Base-by-base conservation (phyloP, 2,888 invertebrate genomes). In the Slavum lentiscoides region DNA sequence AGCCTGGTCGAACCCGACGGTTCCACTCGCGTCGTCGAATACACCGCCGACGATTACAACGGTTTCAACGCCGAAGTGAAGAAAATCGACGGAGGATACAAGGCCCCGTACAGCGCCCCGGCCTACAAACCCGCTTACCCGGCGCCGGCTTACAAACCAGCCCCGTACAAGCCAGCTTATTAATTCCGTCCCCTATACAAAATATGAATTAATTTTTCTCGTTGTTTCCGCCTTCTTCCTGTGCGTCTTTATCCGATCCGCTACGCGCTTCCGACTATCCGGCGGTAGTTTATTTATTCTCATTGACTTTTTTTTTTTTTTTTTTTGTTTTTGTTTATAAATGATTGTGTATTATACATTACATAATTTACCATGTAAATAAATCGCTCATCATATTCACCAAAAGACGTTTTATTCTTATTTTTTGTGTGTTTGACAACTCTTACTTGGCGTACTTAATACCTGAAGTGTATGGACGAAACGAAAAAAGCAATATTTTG, bases 31-130 rank as follows among this genome's bases (percentile, higher is more conserved):
- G 77, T 82, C 37, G 82, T 82, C 62, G 82, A 82, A 15, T 82
- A 82, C 82, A 77, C 77, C 72, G 82, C 75, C 53, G 82, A 82
- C 53, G 82, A 76, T 23, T 72, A 80, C 77, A 81, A 74, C 81
- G 82, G 82, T 80, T 82, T 82, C 82, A 82, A 80, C 82, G 82
- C 82, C 72, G 82, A 77, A n/a, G 82, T 82, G 19, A 82, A 77
- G 77, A 82, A 82, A 15, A 77, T 77, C 76, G 82, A 73, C 0
- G 76, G 77, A 1, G 62, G 82, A 82, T 74, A 82, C 84, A 69
- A 84, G 83, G 81, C 84, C 84, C 77, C 80, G 37, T 77, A 80
- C 80, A 43, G 55, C 72, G 80, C 80, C 7, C 80, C 80, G 9
- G 72, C 80, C 39, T 80, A 80, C 80, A 80, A 80, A 19, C 80